These are phyloP conservation scores for Pachliopta kotzebuea DNA, from an alignment of 2,888 invertebrate species.

Conservation along the genomic window DNA sequence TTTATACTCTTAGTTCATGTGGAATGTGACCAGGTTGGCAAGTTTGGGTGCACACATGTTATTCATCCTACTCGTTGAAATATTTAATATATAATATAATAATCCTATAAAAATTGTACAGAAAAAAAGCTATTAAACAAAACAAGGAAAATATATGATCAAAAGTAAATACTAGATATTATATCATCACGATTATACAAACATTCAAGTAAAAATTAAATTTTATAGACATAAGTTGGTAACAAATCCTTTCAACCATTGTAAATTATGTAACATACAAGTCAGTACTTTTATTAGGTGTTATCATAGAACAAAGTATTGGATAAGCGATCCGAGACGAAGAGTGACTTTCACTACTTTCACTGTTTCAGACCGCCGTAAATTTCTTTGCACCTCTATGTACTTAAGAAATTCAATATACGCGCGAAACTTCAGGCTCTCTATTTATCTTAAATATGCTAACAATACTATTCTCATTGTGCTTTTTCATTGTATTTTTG, in stretches of 20 bases:
- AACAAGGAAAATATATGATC: not conserved
- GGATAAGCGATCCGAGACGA: constrained; percentile 33
- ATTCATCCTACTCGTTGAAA: too few relatives aligned
- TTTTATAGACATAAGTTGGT: not conserved
- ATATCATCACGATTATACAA: not conserved
- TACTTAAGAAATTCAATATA: constrained; percentile 44
- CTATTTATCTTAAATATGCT: constrained; percentile 71
- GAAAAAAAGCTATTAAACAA: not conserved
- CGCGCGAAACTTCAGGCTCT: constrained; percentile 55
- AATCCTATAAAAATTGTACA: too few relatives aligned
- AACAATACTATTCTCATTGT: constrained; percentile 67
- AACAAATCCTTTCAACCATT: not conserved
- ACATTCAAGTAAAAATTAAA: not conserved
- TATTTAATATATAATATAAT: too few relatives aligned
- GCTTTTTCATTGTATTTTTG: constrained; percentile 60
- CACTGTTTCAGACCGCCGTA: constrained; percentile 61
- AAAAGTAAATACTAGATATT: not conserved
- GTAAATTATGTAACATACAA: constrained; percentile 16
- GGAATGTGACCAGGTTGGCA: too few relatives aligned
- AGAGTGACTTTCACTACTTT: constrained; percentile 75
- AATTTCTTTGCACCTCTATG: constrained; percentile 52
- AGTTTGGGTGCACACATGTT: too few relatives aligned
- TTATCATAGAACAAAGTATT: constrained; percentile 10
- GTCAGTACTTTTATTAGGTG: constrained; percentile 11
- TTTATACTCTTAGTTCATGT: too few relatives aligned